Evolutionary conservation across 2,797 vertebrate genomes (phyloP).

Genomic region (Syngnathus rostellatus): DNA sequence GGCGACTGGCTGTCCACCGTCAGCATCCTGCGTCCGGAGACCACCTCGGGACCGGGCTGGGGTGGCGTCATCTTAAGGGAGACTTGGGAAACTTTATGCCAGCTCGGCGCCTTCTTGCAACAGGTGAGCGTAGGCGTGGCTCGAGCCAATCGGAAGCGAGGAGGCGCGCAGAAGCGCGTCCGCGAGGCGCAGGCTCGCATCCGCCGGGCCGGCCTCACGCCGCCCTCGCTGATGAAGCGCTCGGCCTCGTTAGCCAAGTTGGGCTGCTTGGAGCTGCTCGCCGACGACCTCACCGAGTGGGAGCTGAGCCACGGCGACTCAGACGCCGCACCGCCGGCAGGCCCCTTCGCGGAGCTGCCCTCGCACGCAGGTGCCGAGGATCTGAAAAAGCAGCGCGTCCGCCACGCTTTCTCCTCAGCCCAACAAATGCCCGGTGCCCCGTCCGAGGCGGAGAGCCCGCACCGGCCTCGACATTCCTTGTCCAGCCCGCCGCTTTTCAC

Average conservation of each 20-base stretch:
- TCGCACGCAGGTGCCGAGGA: constrained; percentile 41
- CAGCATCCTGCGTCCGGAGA: constrained; percentile 76
- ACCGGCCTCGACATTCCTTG: neutral
- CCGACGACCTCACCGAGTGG: constrained; percentile 72
- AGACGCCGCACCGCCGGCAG: constrained; percentile 10
- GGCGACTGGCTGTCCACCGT: constrained; percentile 42
- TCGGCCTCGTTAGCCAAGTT: constrained; percentile 90
- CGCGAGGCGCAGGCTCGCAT: constrained; percentile 77
- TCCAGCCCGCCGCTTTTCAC: constrained; percentile 34
- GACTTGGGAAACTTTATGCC: constrained; percentile 61
- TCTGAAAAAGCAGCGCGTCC: constrained; percentile 64
- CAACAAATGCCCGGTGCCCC: constrained; percentile 27
- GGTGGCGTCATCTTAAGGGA: constrained; percentile 58
- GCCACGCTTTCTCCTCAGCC: constrained; percentile 28
- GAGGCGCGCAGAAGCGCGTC: constrained; percentile 41
- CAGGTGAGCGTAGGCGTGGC: constrained; percentile 56
- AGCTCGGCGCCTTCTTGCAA: constrained; percentile 66
- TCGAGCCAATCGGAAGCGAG: constrained; percentile 52
- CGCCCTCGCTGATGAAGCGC: constrained; percentile 84
- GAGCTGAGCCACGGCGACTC: constrained; percentile 39
- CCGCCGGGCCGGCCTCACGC: constrained; percentile 82
- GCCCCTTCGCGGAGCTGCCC: constrained; percentile 12
- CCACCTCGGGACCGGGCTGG: constrained; percentile 76
- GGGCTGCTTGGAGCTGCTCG: constrained; percentile 82
- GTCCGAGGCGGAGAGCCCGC: constrained; percentile 4